Conservation (phyloP, 92 coral and sea anemone genomes). For the Pocillopora grandis region DNA sequence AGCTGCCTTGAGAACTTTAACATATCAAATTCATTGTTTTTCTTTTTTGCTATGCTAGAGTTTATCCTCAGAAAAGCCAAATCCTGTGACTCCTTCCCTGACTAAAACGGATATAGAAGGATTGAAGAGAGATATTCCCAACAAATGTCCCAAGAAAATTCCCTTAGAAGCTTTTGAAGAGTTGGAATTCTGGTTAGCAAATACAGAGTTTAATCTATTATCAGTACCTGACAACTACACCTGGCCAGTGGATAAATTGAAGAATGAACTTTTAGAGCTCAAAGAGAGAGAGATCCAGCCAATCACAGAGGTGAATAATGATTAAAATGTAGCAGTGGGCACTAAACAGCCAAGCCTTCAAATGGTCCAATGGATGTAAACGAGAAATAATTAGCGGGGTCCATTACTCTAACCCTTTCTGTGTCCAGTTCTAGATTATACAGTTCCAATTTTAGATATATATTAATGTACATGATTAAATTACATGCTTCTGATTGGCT, state of each 20-base stretch:
- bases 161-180: not conserved
- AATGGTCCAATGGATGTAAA: too few species aligned
- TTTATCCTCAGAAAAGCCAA: not conserved
- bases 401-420: too few species aligned
- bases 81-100: constrained; percentile 1
- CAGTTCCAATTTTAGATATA: too few species aligned
- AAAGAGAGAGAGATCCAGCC: too few species aligned
- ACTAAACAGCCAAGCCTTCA: too few species aligned
- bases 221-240: not conserved
- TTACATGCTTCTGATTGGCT: too few species aligned
- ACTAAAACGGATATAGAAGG: not conserved
- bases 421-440: too few species aligned
- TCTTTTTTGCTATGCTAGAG: not conserved
- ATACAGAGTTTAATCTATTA: not conserved
- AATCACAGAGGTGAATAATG: too few species aligned
- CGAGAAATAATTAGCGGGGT: too few species aligned
- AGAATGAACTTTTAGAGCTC: not conserved
- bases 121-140: constrained; percentile 9
- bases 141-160: constrained; percentile 3
- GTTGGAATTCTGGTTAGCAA: not conserved
- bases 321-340: too few species aligned
- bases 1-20: too few species aligned
- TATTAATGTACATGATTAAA: too few species aligned
- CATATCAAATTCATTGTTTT: not conserved
- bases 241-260: constrained; percentile 11